phyloP scores from a whole-genome alignment of 2,797 vertebrate species.

The Synaphobranchus kaupii region DNA sequence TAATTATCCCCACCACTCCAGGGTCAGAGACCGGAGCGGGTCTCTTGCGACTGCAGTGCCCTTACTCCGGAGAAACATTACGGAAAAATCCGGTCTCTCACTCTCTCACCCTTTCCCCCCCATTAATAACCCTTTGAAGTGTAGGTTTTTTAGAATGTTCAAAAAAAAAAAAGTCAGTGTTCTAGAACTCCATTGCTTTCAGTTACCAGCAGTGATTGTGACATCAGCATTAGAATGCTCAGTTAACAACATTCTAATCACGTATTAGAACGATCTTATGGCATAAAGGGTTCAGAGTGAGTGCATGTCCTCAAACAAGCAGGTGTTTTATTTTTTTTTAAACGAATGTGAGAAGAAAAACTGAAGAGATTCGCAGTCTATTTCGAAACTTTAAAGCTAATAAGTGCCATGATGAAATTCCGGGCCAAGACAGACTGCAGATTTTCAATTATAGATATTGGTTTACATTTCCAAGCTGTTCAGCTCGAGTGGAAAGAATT shows the following conservation, averaged over 20 bases:
- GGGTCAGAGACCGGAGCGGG: background rate
- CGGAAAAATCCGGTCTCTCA: background rate
- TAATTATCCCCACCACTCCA: constrained; percentile 13
- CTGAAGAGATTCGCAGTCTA: background rate
- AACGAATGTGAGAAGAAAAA: background rate
- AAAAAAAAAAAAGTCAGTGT: too few species aligned
- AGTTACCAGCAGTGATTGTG: too few species aligned
- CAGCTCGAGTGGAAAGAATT: background rate
- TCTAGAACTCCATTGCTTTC: too few species aligned
- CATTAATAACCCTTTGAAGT: background rate
- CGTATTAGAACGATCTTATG: too few species aligned
- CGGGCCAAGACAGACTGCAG: background rate
- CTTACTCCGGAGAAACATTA: background rate
- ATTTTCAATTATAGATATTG: background rate
- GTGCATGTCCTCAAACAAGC: background rate
- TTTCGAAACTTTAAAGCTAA: background rate
- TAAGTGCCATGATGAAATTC: background rate
- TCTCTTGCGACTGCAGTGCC: background rate
- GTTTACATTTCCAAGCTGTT: background rate
- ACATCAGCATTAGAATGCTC: too few species aligned
- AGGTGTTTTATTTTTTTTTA: background rate
- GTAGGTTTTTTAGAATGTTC: too few species aligned
- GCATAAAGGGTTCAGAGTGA: background rate
- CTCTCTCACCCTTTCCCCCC: background rate
- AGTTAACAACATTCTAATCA: too few species aligned